A percentile compares a stretch with the other conserved stretches of the same genome.
Conservation (phyloP, 1,140 invertebrate species). For the Wiebesia pumilae region DNA sequence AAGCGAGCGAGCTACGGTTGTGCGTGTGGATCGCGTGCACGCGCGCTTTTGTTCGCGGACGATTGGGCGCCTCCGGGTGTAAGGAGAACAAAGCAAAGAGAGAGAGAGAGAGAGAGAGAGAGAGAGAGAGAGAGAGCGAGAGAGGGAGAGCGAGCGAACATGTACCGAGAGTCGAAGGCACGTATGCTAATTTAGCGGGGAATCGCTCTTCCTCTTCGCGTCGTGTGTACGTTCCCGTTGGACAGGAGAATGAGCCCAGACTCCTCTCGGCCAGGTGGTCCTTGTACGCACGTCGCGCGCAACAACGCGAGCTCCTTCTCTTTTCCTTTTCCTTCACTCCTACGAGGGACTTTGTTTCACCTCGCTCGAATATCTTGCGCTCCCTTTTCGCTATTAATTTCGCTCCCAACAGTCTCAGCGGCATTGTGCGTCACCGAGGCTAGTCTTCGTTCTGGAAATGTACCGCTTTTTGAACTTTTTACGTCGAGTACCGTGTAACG, state of each 20-base stretch:
- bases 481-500: no score
- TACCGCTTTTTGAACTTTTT: no score
- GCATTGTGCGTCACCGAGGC: not conserved
- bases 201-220: slow-evolving; percentile 52
- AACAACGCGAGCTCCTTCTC: slow-evolving; percentile 1
- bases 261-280: slow-evolving; percentile 63
- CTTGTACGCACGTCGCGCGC: slow-evolving; percentile 21
- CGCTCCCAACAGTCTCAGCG: not conserved
- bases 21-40: not conserved
- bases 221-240: slow-evolving; percentile 45
- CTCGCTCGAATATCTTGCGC: not conserved
- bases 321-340: slow-evolving; percentile 24
- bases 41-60: slow-evolving; percentile 6
- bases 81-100: slow-evolving; percentile 57
- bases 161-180: slow-evolving; percentile 42
- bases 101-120: not conserved
- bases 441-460: no score
- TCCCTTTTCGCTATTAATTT: slow-evolving; percentile 42
- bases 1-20: not conserved
- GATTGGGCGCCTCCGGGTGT: not conserved
- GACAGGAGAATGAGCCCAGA: slow-evolving; percentile 64
- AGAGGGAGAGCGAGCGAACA: slow-evolving; percentile 12
- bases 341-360: not conserved
- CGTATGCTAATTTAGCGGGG: slow-evolving; percentile 63
- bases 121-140: not conserved